Conservation (phyloP, 2,888 invertebrate species). For the Cybosia mesomella region DNA sequence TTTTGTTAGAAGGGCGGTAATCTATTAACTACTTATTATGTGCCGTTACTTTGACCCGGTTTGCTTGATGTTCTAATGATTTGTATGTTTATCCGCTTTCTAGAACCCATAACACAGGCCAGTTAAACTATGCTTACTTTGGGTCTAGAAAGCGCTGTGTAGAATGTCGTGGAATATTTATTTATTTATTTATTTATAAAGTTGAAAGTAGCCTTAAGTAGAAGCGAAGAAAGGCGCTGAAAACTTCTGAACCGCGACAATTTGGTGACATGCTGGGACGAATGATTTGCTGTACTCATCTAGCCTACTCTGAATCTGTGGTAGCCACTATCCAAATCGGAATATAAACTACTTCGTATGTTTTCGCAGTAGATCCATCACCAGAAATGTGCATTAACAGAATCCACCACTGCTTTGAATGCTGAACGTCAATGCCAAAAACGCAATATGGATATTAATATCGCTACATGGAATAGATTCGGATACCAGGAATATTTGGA, state of each 20-base stretch:
- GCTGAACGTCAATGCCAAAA: slow-evolving; percentile 21
- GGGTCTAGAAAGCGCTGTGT: too few relatives aligned
- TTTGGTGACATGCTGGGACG: too few relatives aligned
- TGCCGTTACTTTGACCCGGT: neutral
- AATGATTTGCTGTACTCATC: too few relatives aligned
- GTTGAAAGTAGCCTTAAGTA: too few relatives aligned
- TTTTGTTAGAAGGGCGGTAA: neutral
- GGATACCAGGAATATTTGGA: slow-evolving; percentile 3
- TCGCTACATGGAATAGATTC: slow-evolving; percentile 16
- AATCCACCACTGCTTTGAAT: neutral
- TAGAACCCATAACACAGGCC: too few relatives aligned
- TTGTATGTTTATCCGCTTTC: too few relatives aligned
- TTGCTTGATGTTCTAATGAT: neutral
- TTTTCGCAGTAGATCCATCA: neutral
- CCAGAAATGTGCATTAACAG: neutral
- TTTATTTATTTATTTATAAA: too few relatives aligned
- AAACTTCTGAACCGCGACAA: too few relatives aligned
- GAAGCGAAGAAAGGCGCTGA: too few relatives aligned
- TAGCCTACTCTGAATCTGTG: too few relatives aligned
- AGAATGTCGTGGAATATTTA: too few relatives aligned
- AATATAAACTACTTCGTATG: neutral
- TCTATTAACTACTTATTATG: neutral
- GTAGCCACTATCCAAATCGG: neutral
- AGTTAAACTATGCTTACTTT: too few relatives aligned
- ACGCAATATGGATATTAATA: slow-evolving; percentile 19